Base-by-base conservation (phyloP, 2,113 vertebrate genomes). In the Hippocampus comes region DNA sequence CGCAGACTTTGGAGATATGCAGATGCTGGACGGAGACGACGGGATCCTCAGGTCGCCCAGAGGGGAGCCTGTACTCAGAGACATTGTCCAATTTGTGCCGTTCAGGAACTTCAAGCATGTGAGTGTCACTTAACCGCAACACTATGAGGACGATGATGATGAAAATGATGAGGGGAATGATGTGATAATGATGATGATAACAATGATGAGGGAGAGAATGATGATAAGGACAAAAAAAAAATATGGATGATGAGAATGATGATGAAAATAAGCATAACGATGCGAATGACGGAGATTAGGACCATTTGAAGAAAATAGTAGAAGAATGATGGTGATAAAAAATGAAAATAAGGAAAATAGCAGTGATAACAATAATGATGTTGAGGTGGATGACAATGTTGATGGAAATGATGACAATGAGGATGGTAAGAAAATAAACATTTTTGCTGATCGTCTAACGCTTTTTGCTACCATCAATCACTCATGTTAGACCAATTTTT, bases 101-200 rank as follows among this genome's bases (percentile, higher is more conserved):
- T 99, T 99, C 90, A 91, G 95, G 82, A 97, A 97, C 94, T 98
- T 99, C 92, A 98, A 98, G 89, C 96, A 99, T 0, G 97, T 99
- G 93, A 77, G 69, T 68, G 21, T 55, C 21, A 55, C 53, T n/a
- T 55, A 17, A 49, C 48, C 4, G 17, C 46, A 43, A 43, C 43
- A 12, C 12, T 46, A 46, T 14, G 43, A 14, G 43, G 34, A 34
- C 34, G 34, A 34, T 34, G 43, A 46, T 46, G 15, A 61, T 15
- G 12, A 59, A 12, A 25, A 25, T 59, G n/a, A 51, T 18, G 20
- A 74, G 60, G 72, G 1, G 4, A 49, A 21, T 27, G 51, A 48
- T 68, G 30, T 43, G 42, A 51, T 18, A 51, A 74, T 67, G 72
- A 63, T 41, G 46, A 53, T 30, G 43, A 23, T 30, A 49, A n/a